Evolutionary conservation across 37 sponge, comb jelly and placozoan species (phyloP).

Genomic region (Lycopodina hypogea): DNA sequence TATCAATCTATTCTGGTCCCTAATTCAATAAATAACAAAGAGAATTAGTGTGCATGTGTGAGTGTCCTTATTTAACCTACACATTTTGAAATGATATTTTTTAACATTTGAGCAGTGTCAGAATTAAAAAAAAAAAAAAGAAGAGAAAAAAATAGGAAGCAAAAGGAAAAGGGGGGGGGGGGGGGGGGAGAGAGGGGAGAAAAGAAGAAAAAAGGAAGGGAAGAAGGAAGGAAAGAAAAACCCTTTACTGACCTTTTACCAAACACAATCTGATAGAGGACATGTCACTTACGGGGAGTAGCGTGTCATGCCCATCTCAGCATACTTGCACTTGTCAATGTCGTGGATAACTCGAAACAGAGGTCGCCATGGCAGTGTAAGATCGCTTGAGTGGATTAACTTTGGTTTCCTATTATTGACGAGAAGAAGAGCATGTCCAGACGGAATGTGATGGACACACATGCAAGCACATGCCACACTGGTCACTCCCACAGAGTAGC

Average conservation of each 20-base stretch:
- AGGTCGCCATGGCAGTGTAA: constrained; percentile 87
- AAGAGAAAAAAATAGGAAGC: not conserved
- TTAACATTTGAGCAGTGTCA: too few species aligned
- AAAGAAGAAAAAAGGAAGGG: not conserved
- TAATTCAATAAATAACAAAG: too few species aligned
- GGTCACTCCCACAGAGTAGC: too few species aligned
- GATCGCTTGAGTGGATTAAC: constrained; percentile 69
- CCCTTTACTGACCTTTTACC: too few species aligned
- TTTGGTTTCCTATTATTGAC: constrained; percentile 52
- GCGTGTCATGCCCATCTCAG: constrained; percentile 51
- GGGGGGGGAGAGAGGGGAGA: not conserved
- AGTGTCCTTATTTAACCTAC: too few species aligned
- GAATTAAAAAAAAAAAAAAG: not conserved
- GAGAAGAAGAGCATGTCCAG: too few species aligned
- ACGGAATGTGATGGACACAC: too few species aligned
- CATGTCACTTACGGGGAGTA: constrained; percentile 18
- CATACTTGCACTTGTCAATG: constrained; percentile 54
- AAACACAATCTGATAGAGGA: too few species aligned
- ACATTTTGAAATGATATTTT: too few species aligned
- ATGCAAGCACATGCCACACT: too few species aligned
- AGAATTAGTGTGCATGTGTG: too few species aligned
- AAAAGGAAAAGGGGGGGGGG: not conserved
- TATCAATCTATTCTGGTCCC: too few species aligned
- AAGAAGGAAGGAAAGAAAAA: not conserved
- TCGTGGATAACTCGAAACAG: constrained; percentile 68